Conservation (phyloP, 1,140 invertebrate genomes). For the Chrysomallon squamiferum region DNA sequence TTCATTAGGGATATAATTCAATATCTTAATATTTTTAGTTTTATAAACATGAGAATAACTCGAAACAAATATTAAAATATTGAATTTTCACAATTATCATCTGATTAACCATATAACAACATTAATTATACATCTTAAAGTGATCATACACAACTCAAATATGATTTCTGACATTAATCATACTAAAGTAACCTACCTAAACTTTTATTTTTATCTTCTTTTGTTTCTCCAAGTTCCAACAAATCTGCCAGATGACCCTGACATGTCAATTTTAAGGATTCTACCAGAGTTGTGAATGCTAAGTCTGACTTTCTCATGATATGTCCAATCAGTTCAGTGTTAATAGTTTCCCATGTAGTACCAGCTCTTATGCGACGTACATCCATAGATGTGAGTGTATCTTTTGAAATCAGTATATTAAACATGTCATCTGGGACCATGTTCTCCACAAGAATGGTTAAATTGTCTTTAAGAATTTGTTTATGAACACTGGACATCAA, state of each 20-base stretch:
- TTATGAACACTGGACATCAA: not conserved
- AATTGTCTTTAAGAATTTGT: not conserved
- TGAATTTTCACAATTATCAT: too few relatives aligned
- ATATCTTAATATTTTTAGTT: too few relatives aligned
- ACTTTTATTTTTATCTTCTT: too few relatives aligned
- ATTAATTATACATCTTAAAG: too few relatives aligned
- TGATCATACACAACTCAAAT: too few relatives aligned
- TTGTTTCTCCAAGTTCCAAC: not conserved
- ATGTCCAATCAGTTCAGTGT: not conserved
- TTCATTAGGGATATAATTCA: too few relatives aligned
- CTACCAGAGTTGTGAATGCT: not conserved
- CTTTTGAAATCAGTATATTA: not conserved
- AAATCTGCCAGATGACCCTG: conserved; percentile 1
- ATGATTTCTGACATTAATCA: too few relatives aligned
- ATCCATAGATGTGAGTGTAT: not conserved
- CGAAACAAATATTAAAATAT: too few relatives aligned
- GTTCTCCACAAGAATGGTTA: not conserved
- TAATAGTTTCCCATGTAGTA: not conserved
- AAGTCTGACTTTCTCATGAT: not conserved
- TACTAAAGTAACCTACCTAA: too few relatives aligned
- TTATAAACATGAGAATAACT: too few relatives aligned
- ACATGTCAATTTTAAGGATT: not conserved
- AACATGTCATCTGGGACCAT: conserved; percentile 3
- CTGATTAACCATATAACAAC: too few relatives aligned
- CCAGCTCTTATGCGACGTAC: not conserved